Conservation (phyloP, 2,113 vertebrate genomes). For the Butastur rufipennis region DNA sequence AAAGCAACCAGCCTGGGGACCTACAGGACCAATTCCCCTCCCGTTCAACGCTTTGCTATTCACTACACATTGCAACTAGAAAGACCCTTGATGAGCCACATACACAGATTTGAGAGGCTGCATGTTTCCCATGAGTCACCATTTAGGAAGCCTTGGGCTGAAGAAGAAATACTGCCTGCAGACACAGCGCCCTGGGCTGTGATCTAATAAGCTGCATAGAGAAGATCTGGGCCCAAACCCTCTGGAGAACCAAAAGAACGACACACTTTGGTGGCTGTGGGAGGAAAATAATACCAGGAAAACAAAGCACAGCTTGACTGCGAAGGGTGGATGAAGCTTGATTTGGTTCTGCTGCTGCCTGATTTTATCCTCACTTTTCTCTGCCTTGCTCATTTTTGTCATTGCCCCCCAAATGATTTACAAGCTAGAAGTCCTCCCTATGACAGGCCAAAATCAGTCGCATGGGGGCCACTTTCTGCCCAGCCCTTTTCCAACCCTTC, state of each 20-base stretch:
- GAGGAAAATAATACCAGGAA: not conserved
- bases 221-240: not conserved
- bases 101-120: not conserved
- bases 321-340: not conserved
- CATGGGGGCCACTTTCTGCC: not conserved
- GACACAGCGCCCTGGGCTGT: not conserved
- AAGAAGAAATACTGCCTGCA: not conserved
- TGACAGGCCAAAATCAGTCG: not conserved
- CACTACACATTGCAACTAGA: not conserved
- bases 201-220: not conserved
- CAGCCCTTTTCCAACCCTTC: not conserved
- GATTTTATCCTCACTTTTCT: not conserved
- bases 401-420: rapidly evolving
- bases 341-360: not conserved
- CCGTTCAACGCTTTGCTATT: not conserved
- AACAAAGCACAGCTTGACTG: not conserved
- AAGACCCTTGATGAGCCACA: not conserved
- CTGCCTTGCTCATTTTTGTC: not conserved
- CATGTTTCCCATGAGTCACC: not conserved
- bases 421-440: not conserved
- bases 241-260: not conserved
- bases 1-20: not conserved
- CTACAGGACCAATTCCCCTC: not conserved
- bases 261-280: not conserved
- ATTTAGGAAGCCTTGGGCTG: not conserved